phyloP scores from a whole-genome alignment of 2,888 invertebrate species.

The Pammene aurita region DNA sequence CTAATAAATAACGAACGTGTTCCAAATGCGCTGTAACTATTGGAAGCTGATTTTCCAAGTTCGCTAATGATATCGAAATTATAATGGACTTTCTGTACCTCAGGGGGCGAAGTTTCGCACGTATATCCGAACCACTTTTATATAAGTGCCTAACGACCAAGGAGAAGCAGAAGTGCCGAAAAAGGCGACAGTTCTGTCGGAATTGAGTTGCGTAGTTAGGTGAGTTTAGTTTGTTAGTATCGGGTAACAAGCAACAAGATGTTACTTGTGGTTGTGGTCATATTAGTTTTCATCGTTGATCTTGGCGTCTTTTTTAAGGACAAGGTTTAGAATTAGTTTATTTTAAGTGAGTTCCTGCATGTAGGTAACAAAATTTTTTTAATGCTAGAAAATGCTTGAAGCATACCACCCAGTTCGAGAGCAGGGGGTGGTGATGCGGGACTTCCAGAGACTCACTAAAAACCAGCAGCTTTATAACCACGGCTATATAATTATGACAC shows the following conservation, averaged over 20 bases:
- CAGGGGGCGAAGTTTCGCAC: constrained; percentile 49
- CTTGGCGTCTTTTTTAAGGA: background rate
- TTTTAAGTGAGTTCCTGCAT: too few species aligned
- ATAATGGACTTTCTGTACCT: constrained; percentile 60
- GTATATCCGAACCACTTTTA: constrained; percentile 41
- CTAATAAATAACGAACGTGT: constrained; percentile 11
- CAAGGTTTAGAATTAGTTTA: too few species aligned
- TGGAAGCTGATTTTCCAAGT: constrained; percentile 55
- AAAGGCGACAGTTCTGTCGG: constrained; percentile 23
- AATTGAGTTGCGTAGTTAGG: constrained; percentile 32
- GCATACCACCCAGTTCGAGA: too few species aligned
- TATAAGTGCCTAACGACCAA: constrained; percentile 10
- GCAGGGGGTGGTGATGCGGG: too few species aligned
- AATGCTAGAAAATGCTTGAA: too few species aligned
- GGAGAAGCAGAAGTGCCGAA: constrained; percentile 2
- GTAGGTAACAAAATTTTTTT: too few species aligned
- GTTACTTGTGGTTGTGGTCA: background rate
- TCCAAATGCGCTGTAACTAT: constrained; percentile 44
- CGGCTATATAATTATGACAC: too few species aligned
- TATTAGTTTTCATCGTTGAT: background rate
- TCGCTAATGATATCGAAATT: constrained; percentile 60
- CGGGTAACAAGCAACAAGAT: background rate
- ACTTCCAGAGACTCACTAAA: too few species aligned
- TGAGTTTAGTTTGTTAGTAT: constrained; percentile 17
- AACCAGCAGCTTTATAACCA: too few species aligned